Evolutionary conservation across 2,888 invertebrate species (phyloP).

Genomic region (Herminia tarsipennalis): DNA sequence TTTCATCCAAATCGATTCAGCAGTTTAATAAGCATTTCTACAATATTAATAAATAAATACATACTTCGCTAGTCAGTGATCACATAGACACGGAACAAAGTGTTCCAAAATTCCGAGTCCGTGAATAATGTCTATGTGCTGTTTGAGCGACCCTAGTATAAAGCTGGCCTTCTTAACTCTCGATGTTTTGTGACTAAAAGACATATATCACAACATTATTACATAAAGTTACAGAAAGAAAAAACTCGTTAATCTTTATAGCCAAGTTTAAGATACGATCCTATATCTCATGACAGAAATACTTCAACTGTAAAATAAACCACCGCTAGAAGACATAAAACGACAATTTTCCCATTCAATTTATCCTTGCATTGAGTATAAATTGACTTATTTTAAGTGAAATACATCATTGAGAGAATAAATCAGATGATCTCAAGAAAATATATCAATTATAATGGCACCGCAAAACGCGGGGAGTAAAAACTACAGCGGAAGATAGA

Average conservation of each 20-base stretch:
- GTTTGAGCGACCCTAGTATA: too few species aligned
- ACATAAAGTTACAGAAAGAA: not conserved
- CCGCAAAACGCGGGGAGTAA: conserved; percentile 33
- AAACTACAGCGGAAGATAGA: conserved; percentile 26
- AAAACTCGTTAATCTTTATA: conserved; percentile 4
- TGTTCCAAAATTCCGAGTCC: too few species aligned
- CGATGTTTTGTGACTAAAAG: too few species aligned
- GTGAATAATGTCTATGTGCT: too few species aligned
- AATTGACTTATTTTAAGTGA: conserved; percentile 41
- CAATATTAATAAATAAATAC: too few species aligned
- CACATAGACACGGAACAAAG: too few species aligned
- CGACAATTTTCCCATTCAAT: conserved; percentile 25
- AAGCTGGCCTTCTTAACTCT: not conserved
- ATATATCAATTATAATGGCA: conserved; percentile 40
- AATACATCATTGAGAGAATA: conserved; percentile 27
- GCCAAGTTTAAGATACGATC: not conserved
- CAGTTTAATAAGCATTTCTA: too few species aligned
- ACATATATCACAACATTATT: conserved; percentile 1
- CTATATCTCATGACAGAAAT: not conserved
- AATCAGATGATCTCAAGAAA: conserved; percentile 18
- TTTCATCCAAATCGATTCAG: too few species aligned
- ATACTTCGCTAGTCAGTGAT: too few species aligned
- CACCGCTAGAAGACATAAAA: conserved; percentile 22
- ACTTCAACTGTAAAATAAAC: conserved; percentile 5
- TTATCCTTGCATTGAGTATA: conserved; percentile 33